phyloP scores from a whole-genome alignment of 2,113 vertebrate species.

The Peromyscus maniculatus region DNA sequence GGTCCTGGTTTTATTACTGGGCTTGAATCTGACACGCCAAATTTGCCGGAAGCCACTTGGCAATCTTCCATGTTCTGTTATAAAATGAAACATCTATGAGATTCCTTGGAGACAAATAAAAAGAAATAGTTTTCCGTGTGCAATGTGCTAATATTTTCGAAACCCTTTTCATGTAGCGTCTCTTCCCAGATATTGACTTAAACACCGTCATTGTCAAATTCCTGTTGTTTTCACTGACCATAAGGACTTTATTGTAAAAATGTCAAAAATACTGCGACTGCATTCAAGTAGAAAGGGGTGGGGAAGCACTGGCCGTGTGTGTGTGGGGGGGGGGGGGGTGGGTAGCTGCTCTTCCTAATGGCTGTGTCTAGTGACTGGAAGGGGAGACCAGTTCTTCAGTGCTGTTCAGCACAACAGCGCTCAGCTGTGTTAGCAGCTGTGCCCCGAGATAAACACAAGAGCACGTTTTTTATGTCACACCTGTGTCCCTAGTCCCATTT shows the following conservation, averaged over 20 bases:
- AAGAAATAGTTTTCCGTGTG: conserved; percentile 40
- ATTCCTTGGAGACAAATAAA: conserved; percentile 64
- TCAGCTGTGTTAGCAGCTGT: not conserved
- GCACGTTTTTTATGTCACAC: not conserved
- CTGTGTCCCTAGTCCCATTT: not conserved
- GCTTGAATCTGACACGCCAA: not conserved
- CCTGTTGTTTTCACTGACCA: conserved; percentile 38
- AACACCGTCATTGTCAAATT: conserved; percentile 35
- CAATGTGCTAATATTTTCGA: conserved; percentile 53
- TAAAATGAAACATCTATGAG: conserved; percentile 70
- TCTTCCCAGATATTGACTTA: conserved; percentile 53
- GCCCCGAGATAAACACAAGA: not conserved
- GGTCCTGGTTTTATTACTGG: conserved; percentile 80
- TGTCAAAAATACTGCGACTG: conserved; percentile 45
- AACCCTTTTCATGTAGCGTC: conserved; percentile 44
- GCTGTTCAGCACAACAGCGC: not conserved
- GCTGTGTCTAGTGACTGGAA: not conserved
- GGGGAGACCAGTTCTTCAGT: not conserved
- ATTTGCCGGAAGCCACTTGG: not conserved
- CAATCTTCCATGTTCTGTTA: conserved; percentile 78
- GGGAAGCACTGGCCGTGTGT: not conserved
- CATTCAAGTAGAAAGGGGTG: not conserved
- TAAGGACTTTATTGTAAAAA: conserved; percentile 35
- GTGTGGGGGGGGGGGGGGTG: not conserved
- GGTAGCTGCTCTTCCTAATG: not conserved